Evolutionary conservation across 2,888 invertebrate genomes (phyloP), one percentile per base, ranked within the genome.

Genomic region (Callosobruchus maculatus): DNA sequence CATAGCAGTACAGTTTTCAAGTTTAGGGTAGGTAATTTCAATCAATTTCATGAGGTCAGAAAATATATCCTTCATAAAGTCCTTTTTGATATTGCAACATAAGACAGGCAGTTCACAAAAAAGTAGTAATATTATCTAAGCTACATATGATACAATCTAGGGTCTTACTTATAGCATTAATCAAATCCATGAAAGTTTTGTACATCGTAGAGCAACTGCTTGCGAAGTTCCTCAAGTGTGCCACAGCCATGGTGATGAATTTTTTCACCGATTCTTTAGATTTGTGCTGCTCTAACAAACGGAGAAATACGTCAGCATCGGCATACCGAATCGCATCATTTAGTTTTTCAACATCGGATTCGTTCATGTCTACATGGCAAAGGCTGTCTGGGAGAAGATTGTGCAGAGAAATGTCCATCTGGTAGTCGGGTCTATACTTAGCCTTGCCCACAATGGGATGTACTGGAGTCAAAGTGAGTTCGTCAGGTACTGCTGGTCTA

Each of bases 231-330:
- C 76, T 80, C 66, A 81, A 72, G 70, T 80, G 74, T 0, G 79
- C 80, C 67, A 82, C 72, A 0, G 78, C 77, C 79, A 81, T 82
- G 0, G 80, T 78, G 66, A 81, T 79, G 71, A 82, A 82, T 69
- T 79, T 80, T 70, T 79, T 77, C 0, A 82, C 72, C 2, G 81
- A 80, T 9, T 72, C 22, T 0, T 78, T 78, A 20, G 71, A 70
- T 18, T 74, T 78, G 72, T 81, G 81, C n/a, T 76, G 74, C 9
- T 78, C 66, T 7, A 81, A 68, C 9, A 82, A 22, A n/a, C 70
- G 70, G 20, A 79, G 72, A 71, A 81, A 81, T 7, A 31, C 71
- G 0, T 22, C 21, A 0, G 76, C 80, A 21, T 80, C 74, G 9
- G 69, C 71, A 0, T 68, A 72, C 30, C 72, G 76, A 20, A 82